Evolutionary conservation across 2,888 invertebrate species (phyloP).

Genomic region (Eretmocerus hayati): DNA sequence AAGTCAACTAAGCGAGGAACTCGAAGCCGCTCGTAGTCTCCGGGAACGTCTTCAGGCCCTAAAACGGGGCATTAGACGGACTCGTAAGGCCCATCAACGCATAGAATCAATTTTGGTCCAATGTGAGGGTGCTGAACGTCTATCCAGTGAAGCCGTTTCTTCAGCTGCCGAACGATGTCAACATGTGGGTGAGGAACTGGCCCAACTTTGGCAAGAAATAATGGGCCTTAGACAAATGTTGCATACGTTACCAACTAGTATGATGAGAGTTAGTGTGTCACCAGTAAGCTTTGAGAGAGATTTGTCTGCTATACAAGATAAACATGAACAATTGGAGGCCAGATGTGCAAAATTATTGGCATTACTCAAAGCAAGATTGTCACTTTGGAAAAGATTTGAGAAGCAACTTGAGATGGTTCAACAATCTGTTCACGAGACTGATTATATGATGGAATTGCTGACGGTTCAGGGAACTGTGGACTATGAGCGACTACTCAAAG

Average conservation of each 20-base stretch:
- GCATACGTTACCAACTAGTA: slow-evolving; percentile 68
- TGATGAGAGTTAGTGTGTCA: slow-evolving; percentile 69
- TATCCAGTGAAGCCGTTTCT: slow-evolving; percentile 71
- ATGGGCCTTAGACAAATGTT: slow-evolving; percentile 67
- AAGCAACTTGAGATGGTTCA: slow-evolving; percentile 71
- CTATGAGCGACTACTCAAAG: slow-evolving; percentile 73
- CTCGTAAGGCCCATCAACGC: slow-evolving; percentile 62
- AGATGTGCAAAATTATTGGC: slow-evolving; percentile 63
- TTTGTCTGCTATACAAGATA: slow-evolving; percentile 67
- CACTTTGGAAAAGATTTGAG: slow-evolving; percentile 72
- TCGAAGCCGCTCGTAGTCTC: slow-evolving; percentile 67
- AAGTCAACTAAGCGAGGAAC: slow-evolving; percentile 66
- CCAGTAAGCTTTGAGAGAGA: slow-evolving; percentile 70
- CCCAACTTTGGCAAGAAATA: slow-evolving; percentile 69
- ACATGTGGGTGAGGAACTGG: slow-evolving; percentile 62
- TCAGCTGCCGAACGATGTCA: slow-evolving; percentile 69
- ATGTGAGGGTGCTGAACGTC: slow-evolving; percentile 65
- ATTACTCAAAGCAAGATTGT: slow-evolving; percentile 58
- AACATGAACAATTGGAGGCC: slow-evolving; percentile 65
- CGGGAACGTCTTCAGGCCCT: slow-evolving; percentile 68
- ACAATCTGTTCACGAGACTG: slow-evolving; percentile 75
- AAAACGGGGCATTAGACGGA: slow-evolving; percentile 62
- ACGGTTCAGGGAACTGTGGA: slow-evolving; percentile 80
- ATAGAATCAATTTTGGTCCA: slow-evolving; percentile 53
- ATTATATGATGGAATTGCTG: slow-evolving; percentile 80